Percentiles rank a stretch among this genome's conserved stretches.
Evolutionary conservation across 2,113 vertebrate species (phyloP).

Genomic region (Catharus bicknelli): DNA sequence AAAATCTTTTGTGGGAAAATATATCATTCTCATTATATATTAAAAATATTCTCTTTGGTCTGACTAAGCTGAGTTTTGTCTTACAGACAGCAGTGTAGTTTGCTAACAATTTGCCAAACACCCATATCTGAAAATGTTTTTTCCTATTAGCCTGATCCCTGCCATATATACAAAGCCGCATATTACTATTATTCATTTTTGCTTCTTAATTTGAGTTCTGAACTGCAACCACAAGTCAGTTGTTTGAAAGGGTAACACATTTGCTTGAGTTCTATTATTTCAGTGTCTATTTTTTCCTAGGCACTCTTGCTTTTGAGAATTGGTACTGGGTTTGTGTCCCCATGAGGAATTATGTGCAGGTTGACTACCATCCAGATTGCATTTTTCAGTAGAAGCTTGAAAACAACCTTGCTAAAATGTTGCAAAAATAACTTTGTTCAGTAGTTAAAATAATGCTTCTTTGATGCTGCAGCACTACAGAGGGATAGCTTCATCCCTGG

Average conservation of each 20-base stretch:
- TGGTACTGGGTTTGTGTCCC: background rate
- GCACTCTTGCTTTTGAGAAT: background rate
- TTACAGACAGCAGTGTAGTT: background rate
- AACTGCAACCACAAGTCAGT: background rate
- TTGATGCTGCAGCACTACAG: background rate
- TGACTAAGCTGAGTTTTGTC: background rate
- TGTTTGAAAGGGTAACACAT: background rate
- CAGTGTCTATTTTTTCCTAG: background rate
- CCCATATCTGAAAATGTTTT: background rate
- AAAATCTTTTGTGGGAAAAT: background rate
- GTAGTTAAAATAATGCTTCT: background rate
- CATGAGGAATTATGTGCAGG: background rate
- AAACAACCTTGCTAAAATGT: background rate
- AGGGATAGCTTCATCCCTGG: background rate
- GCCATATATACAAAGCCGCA: background rate
- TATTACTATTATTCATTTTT: background rate
- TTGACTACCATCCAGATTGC: background rate
- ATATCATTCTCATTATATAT: background rate
- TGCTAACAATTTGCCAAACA: background rate
- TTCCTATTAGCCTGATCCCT: background rate
- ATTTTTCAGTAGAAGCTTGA: background rate
- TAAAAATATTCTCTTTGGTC: background rate
- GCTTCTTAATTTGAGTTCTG: background rate
- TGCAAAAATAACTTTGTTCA: background rate
- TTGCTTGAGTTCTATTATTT: background rate